Base-by-base conservation (phyloP, 2,888 invertebrate species). In the Agonum fuliginosum region DNA sequence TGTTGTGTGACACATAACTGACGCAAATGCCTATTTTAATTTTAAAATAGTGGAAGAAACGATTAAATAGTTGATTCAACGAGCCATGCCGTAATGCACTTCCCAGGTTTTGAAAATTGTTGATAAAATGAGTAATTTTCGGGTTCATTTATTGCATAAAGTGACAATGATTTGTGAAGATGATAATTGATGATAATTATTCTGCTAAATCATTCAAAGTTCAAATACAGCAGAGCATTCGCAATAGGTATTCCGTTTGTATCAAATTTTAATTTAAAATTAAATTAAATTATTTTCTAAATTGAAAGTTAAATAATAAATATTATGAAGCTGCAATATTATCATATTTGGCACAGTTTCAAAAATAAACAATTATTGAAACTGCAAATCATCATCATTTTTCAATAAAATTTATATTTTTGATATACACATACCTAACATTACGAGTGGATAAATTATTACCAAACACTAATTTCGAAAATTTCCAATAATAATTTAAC, bases 61-160 rank as follows among this genome's bases (percentile, higher is more conserved):
- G 17, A 17, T 41, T 6, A 65, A 37, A 37, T 67, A 14, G 37
- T 43, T 37, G 43, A 37, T 37, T 12, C 12, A 12, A 1, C 2
- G 41, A 2, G 19, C n/a, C 41, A 22, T n/a, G 6, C 41, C 41
- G 20, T 43, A 67, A 67, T 67, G 67, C 19, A 46, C 14, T 70
- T 70, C 27, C n/a, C 70, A 46, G 46, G 14, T 46, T 70, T 43
- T 24, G 22, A 12, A 46, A 70, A 70, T 70, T 24, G 24, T 70
- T 12, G 69, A 46, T 43, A 70, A 43, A 70, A 46, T 70, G 43
- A 14, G 8, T 70, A 46, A 70, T 46, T 70, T 70, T 46, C 24
- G 8, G 17, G 24, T 70, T 46, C 27, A 46, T 46, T 46, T 70
- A 46, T 24, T 8, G 22, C 6, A 27, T 30, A 58, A n/a, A n/a